Conservation (phyloP, 2,888 invertebrate species). For the Alloscopus bannaensis region DNA sequence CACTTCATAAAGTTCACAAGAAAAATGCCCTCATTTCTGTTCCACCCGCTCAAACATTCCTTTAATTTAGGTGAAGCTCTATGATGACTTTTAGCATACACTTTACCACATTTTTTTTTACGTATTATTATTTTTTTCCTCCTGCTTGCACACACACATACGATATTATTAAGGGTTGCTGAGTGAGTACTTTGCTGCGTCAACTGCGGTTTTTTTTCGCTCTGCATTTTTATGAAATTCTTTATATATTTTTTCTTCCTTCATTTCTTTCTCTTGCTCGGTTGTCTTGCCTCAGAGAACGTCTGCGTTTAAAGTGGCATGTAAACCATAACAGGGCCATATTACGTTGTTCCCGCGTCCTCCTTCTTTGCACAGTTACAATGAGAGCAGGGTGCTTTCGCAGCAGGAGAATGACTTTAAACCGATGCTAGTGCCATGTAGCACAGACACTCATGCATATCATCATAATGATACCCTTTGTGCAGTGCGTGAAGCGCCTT, state of each 20-base stretch:
- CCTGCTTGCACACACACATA: background rate
- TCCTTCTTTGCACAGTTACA: no score
- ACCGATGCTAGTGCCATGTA: constrained; percentile 29
- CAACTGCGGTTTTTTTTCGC: constrained; percentile 29
- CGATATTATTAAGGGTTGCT: background rate
- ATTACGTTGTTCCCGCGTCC: no score
- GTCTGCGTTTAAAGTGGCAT: no score
- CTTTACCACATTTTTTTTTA: constrained; percentile 19
- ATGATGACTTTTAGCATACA: constrained; percentile 37
- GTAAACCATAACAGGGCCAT: constrained; percentile 4
- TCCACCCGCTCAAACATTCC: constrained; percentile 63
- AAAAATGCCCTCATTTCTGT: constrained; percentile 67
- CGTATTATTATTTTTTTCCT: background rate
- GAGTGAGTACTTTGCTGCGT: background rate
- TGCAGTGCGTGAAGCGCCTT: constrained; percentile 4
- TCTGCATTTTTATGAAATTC: constrained; percentile 32
- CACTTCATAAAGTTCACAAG: constrained; percentile 66
- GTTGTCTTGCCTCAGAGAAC: no score
- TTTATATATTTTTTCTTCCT: background rate
- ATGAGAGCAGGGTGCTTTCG: background rate
- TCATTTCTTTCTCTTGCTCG: no score
- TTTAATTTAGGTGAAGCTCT: constrained; percentile 64
- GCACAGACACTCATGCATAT: constrained; percentile 30
- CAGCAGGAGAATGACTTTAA: constrained; percentile 31
- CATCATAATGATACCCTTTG: constrained; percentile 20